Evolutionary conservation across 2,888 invertebrate species (phyloP).

Genomic region (Chrysolina haemoptera): DNA sequence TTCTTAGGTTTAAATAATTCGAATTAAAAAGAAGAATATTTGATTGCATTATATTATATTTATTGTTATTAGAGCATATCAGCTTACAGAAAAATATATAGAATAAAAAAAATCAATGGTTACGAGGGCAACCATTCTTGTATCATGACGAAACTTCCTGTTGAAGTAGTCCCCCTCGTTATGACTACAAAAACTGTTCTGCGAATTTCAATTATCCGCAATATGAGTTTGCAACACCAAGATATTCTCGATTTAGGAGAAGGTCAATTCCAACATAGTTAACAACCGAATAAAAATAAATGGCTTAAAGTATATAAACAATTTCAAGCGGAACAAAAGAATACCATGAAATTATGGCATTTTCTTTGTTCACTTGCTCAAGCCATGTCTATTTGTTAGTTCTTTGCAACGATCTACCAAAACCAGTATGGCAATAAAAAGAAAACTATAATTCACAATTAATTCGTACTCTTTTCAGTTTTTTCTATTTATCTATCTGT

Average conservation of each 20-base stretch:
- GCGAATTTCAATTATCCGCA: constrained; percentile 19
- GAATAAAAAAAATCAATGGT: not conserved
- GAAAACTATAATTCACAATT: not conserved
- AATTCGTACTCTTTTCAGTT: not conserved
- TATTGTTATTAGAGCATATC: too few species aligned
- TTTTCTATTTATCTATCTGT: not conserved
- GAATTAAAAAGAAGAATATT: too few species aligned
- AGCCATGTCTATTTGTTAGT: not conserved
- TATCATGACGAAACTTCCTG: not conserved
- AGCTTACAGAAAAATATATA: too few species aligned
- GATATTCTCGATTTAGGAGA: constrained; percentile 19
- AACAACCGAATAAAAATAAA: constrained; percentile 45
- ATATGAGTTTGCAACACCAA: constrained; percentile 12
- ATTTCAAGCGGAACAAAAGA: constrained; percentile 39
- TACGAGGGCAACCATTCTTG: not conserved
- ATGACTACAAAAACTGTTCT: not conserved
- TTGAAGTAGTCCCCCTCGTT: constrained; percentile 4
- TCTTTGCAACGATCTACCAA: not conserved
- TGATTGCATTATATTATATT: not conserved
- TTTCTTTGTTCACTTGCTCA: constrained; percentile 10
- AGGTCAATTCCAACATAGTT: constrained; percentile 26
- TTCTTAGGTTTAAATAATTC: too few species aligned
- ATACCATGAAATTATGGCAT: constrained; percentile 19
- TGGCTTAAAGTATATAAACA: constrained; percentile 43
- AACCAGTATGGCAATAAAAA: not conserved